Evolutionary conservation across 1,140 invertebrate species (phyloP).

Genomic region (Papilio machaon): DNA sequence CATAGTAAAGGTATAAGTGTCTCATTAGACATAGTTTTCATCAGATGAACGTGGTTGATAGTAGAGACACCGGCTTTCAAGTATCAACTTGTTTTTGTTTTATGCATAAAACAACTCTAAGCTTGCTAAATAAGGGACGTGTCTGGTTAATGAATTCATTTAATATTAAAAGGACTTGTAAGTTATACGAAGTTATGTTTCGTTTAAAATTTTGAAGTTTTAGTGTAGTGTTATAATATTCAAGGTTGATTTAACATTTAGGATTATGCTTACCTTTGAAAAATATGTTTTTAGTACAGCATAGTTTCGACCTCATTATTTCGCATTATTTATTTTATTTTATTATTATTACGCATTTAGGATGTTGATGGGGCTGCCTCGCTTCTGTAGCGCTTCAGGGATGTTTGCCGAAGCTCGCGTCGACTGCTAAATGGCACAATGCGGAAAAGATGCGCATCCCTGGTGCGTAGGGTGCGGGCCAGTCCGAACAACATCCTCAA

Average conservation of each 20-base stretch:
- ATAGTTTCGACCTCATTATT: too few species aligned
- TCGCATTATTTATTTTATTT: too few species aligned
- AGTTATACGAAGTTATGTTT: not conserved
- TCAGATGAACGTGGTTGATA: slow-evolving; percentile 28
- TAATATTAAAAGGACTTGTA: slow-evolving; percentile 16
- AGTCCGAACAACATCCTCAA: too few species aligned
- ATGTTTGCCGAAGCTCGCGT: too few species aligned
- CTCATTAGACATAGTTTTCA: not conserved
- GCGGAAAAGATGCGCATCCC: too few species aligned
- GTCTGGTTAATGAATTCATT: slow-evolving; percentile 20
- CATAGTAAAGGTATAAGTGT: not conserved
- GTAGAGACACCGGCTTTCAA: not conserved
- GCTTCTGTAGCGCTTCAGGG: too few species aligned
- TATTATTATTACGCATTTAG: too few species aligned
- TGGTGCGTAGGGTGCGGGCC: too few species aligned
- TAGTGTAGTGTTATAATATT: not conserved
- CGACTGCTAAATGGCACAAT: too few species aligned
- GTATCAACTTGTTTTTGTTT: slow-evolving; percentile 32
- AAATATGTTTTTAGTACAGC: not conserved
- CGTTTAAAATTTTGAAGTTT: not conserved
- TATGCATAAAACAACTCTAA: not conserved
- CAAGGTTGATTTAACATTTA: not conserved
- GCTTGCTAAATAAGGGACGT: slow-evolving; percentile 3
- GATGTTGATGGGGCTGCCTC: too few species aligned
- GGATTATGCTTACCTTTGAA: not conserved